Conservation (phyloP, 2,888 invertebrate genomes). For the Euphydryas editha region DNA sequence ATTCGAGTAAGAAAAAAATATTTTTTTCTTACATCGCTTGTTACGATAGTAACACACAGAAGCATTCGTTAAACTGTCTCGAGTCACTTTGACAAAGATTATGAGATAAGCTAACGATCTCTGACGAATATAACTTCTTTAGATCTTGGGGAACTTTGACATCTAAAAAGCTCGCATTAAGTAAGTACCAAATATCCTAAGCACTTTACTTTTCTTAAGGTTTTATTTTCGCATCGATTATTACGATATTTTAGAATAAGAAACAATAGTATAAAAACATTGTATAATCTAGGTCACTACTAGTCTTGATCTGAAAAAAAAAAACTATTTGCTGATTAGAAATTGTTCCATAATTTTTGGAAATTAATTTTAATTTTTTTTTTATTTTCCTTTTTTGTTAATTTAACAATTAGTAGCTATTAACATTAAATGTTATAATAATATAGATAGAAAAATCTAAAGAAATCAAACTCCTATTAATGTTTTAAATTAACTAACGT, state of each 20-base stretch:
- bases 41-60: not conserved
- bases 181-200: not conserved
- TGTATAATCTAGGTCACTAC: not conserved
- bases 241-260: not conserved
- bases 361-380: no score
- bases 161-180: not conserved
- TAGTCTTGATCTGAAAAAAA: no score
- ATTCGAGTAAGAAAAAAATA: no score
- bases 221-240: not conserved
- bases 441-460: not conserved
- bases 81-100: not conserved
- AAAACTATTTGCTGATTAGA: no score
- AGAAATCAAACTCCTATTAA: not conserved
- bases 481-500: not conserved
- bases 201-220: not conserved
- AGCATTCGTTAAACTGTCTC: not conserved
- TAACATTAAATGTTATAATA: not conserved
- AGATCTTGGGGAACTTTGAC: not conserved
- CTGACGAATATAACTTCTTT: slow-evolving; percentile 1
- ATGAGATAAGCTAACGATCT: slow-evolving; percentile 8
- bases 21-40: not conserved
- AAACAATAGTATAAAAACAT: not conserved
- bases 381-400: no score
- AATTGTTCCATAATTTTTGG: no score
- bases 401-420: no score